These are phyloP conservation scores for Drosophila asahinai DNA, from an alignment of 1,140 invertebrate species.

Conservation along the genomic window DNA sequence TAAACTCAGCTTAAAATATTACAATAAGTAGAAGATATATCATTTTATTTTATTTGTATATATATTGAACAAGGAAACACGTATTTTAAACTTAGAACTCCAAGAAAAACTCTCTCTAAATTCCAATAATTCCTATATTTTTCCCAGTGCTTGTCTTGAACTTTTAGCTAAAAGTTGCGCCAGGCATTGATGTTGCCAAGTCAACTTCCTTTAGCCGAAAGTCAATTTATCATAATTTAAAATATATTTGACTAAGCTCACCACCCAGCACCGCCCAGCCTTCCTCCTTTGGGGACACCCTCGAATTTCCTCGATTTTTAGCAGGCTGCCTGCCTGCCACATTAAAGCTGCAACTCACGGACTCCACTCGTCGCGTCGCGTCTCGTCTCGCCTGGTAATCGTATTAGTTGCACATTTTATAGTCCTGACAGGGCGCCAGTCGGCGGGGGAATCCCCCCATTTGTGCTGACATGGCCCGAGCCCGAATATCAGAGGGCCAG, in stretches of 20 bases:
- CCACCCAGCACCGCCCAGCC: neutral
- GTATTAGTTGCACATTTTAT: constrained; percentile 83
- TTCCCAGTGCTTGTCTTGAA: constrained; percentile 26
- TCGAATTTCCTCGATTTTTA: constrained; percentile 8
- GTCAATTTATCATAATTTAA: constrained; percentile 79
- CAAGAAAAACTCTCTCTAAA: too few species aligned
- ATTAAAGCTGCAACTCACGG: constrained; percentile 52
- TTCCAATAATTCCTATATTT: neutral
- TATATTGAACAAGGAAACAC: too few species aligned
- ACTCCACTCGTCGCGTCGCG: constrained; percentile 16
- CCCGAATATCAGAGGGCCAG: constrained; percentile 2
- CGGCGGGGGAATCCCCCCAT: constrained; percentile 7
- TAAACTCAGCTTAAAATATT: too few species aligned
- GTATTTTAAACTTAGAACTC: too few species aligned
- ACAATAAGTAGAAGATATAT: too few species aligned
- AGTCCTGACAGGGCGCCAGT: constrained; percentile 47
- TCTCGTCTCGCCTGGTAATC: constrained; percentile 61
- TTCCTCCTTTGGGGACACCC: neutral
- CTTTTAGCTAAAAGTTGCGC: constrained; percentile 51
- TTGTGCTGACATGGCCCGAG: constrained; percentile 41
- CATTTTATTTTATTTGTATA: too few species aligned
- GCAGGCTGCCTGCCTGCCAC: constrained; percentile 16
- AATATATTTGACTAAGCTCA: constrained; percentile 63
- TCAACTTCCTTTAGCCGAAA: constrained; percentile 57
- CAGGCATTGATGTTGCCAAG: constrained; percentile 46